These are phyloP conservation scores for Onychorhynchus coronatus DNA, from an alignment of 2,113 vertebrate genomes.

Conservation along the genomic window DNA sequence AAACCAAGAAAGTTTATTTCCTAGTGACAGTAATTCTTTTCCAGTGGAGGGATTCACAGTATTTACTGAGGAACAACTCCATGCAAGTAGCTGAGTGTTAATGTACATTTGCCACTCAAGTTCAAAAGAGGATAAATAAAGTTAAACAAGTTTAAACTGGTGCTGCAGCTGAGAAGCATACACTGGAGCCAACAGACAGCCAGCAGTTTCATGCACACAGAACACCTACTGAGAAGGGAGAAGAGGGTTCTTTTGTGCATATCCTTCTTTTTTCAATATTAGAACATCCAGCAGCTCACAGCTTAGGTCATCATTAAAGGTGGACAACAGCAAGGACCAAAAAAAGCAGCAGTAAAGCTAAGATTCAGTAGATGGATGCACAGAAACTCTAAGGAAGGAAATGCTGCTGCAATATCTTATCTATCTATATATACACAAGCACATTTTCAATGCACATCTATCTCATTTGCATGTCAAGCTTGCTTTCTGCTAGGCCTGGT, in stretches of 20 bases:
- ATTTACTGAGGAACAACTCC: background rate
- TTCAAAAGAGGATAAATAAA: background rate
- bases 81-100: background rate
- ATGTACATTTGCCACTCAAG: background rate
- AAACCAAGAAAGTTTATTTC: background rate
- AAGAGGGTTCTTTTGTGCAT: background rate
- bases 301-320: background rate
- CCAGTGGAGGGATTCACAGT: background rate
- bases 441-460: background rate
- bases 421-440: background rate
- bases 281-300: background rate
- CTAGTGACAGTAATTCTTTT: background rate
- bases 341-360: background rate
- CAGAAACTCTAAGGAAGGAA: background rate
- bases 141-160: background rate
- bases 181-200: background rate
- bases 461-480: background rate
- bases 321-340: background rate
- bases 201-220: background rate
- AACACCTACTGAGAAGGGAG: background rate
- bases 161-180: background rate
- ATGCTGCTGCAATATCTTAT: background rate
- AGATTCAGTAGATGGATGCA: background rate
- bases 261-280: background rate
- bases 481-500: slow-evolving; percentile 14